Evolutionary conservation across 1,140 invertebrate species (phyloP).

Genomic region (Sitodiplosis mosellana): DNA sequence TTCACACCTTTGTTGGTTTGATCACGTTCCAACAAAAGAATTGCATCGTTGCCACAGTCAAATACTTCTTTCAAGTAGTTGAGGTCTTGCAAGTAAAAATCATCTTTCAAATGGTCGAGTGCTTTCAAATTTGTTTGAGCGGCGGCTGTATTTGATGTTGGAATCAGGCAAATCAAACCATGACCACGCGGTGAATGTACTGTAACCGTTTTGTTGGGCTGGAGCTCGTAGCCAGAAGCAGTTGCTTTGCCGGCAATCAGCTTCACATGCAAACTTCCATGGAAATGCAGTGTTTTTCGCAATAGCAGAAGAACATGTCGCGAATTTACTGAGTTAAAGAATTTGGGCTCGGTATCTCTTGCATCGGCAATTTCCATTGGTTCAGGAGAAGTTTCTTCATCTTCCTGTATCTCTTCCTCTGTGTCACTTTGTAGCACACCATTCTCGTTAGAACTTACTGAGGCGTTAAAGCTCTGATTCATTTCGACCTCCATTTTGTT

Average conservation of each 20-base stretch:
- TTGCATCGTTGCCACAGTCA: constrained; percentile 11
- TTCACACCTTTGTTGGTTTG: constrained; percentile 8
- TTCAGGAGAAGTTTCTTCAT: neutral
- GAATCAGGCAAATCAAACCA: constrained; percentile 23
- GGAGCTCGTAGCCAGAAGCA: constrained; percentile 19
- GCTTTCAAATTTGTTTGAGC: constrained; percentile 7
- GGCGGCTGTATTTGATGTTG: constrained; percentile 5
- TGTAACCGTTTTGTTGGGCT: constrained; percentile 9
- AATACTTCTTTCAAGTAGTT: constrained; percentile 10
- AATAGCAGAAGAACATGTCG: constrained; percentile 6
- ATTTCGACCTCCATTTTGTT: too few species aligned
- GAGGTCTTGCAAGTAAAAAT: constrained; percentile 12
- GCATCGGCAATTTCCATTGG: neutral
- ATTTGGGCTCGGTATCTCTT: too few species aligned
- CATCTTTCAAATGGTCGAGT: constrained; percentile 8
- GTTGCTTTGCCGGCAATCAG: constrained; percentile 23
- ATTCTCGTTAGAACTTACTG: too few species aligned
- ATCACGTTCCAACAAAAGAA: constrained; percentile 17
- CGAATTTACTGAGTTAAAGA: constrained; percentile 7
- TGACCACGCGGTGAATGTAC: constrained; percentile 31
- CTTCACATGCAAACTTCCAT: constrained; percentile 24
- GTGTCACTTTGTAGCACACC: neutral
- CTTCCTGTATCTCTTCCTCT: neutral
- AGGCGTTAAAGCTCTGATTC: too few species aligned
- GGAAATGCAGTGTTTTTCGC: constrained; percentile 15